Evolutionary conservation across 2,888 invertebrate genomes (phyloP).

Genomic region (Pteria penguin): DNA sequence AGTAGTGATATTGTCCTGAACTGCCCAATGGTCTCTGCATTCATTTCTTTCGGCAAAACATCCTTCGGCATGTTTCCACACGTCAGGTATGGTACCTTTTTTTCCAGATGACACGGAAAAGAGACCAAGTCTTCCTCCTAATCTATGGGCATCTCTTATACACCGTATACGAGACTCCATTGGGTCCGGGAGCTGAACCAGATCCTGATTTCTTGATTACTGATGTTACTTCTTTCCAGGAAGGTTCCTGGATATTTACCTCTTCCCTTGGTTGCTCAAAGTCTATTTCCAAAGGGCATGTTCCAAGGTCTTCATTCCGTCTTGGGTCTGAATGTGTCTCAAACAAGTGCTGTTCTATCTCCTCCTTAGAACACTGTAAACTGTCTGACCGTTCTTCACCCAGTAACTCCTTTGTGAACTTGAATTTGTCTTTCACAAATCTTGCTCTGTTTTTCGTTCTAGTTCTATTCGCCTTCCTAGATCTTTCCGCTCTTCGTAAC

Average conservation of each 20-base stretch:
- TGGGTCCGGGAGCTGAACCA: constrained; percentile 38
- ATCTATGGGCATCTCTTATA: constrained; percentile 40
- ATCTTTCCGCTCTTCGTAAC: neutral
- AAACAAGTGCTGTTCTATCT: neutral
- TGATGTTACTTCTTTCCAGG: constrained; percentile 18
- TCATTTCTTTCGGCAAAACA: constrained; percentile 21
- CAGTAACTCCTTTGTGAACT: neutral
- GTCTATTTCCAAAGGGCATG: neutral
- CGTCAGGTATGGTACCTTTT: constrained; percentile 16
- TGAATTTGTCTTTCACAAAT: neutral
- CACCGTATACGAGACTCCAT: constrained; percentile 41
- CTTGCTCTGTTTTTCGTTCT: neutral
- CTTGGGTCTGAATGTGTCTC: neutral
- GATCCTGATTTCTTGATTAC: constrained; percentile 23
- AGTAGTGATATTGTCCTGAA: neutral
- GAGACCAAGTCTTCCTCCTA: constrained; percentile 7
- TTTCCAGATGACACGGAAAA: too few species aligned
- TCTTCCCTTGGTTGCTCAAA: neutral
- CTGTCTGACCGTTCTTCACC: neutral
- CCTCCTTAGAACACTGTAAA: neutral
- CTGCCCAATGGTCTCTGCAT: neutral
- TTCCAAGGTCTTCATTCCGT: neutral
- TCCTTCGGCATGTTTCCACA: constrained; percentile 27
- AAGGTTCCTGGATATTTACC: constrained; percentile 7
- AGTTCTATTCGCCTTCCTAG: neutral